Conservation (phyloP, 92 coral and sea anemone genomes). For the Parazoanthus atlanticus region DNA sequence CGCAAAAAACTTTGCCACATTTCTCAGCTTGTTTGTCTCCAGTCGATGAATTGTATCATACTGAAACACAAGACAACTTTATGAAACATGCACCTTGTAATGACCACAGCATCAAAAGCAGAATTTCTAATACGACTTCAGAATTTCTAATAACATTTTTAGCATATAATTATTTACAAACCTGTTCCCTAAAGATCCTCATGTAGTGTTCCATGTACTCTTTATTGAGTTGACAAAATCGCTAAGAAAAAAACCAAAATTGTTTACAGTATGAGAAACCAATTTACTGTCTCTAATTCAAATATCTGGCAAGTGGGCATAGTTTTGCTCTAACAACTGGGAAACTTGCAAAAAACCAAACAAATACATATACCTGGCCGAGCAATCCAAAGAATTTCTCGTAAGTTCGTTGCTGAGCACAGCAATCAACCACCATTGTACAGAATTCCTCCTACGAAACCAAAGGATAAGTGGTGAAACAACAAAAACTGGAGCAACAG, state of each 20-base stretch:
- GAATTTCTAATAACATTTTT: no score
- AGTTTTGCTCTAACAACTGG: background rate
- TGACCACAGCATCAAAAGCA: no score
- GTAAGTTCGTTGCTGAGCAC: conserved; percentile 97
- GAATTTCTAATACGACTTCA: background rate
- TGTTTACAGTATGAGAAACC: background rate
- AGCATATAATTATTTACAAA: conserved; percentile 36
- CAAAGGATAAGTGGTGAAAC: background rate
- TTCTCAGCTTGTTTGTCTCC: conserved; percentile 95
- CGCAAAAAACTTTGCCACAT: conserved; percentile 93
- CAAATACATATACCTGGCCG: conserved; percentile 77
- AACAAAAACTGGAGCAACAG: background rate
- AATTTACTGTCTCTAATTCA: background rate
- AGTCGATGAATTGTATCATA: conserved; percentile 92
- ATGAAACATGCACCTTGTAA: background rate
- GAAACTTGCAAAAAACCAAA: background rate
- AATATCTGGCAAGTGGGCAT: background rate
- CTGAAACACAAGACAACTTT: conserved; percentile 52
- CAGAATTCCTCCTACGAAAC: conserved; percentile 82
- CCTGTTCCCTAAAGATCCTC: conserved; percentile 86
- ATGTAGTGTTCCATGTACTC: conserved; percentile 88
- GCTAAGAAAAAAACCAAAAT: conserved; percentile 45
- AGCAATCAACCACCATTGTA: conserved; percentile 92
- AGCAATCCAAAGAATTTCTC: conserved; percentile 96
- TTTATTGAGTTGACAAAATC: conserved; percentile 88